Percentiles rank a stretch among this genome's conserved stretches.
Conservation (phyloP, 2,113 vertebrate genomes). For the Poeciliopsis occidentalis region DNA sequence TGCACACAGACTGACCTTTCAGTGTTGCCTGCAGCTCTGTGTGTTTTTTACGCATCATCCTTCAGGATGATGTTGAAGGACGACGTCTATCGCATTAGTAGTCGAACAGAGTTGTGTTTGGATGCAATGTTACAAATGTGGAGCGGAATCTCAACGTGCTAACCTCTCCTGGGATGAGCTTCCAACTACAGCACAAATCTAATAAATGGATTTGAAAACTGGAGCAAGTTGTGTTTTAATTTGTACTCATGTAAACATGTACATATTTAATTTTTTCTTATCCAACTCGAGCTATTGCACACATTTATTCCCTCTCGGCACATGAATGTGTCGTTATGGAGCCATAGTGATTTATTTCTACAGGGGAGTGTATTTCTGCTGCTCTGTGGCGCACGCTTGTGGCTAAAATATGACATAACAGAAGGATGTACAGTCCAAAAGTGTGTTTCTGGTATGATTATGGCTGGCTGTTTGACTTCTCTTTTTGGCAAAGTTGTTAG, state of each 20-base stretch:
- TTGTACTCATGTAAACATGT: neutral
- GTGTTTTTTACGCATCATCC: no score
- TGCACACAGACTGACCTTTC: slow-evolving; percentile 13
- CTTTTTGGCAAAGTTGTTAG: no score
- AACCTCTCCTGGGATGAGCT: neutral
- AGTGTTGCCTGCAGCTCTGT: neutral
- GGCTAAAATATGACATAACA: slow-evolving; percentile 17
- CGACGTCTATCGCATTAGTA: neutral
- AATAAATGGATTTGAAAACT: neutral
- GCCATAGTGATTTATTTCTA: neutral
- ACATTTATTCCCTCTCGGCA: neutral
- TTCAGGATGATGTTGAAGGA: neutral
- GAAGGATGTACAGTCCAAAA: neutral
- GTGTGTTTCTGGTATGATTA: neutral
- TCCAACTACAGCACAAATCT: neutral
- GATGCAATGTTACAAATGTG: neutral
- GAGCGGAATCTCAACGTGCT: neutral
- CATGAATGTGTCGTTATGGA: neutral
- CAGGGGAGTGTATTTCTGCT: neutral
- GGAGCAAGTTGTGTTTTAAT: neutral
- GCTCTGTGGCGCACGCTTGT: slow-evolving; percentile 29
- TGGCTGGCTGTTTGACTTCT: neutral
- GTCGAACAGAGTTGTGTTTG: no score
- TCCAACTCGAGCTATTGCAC: neutral
- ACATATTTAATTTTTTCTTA: neutral